These are phyloP conservation scores for Tetrao urogallus DNA, from an alignment of 2,113 vertebrate genomes.

Conservation along the genomic window DNA sequence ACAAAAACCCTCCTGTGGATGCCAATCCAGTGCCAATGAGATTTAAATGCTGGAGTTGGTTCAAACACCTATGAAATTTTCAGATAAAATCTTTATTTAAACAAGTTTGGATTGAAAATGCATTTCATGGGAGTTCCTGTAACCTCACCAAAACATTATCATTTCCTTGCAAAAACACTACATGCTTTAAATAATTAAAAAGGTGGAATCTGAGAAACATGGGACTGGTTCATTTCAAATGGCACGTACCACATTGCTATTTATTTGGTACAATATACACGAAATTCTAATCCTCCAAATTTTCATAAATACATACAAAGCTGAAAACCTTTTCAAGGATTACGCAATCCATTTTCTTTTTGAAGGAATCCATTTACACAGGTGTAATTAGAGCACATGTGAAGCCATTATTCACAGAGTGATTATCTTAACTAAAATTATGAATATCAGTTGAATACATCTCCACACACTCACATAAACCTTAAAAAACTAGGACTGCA, in stretches of 20 bases:
- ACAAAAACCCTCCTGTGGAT: constrained; percentile 28
- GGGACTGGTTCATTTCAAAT: neutral
- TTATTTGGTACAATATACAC: neutral
- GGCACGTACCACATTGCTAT: neutral
- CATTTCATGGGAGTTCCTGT: constrained; percentile 50
- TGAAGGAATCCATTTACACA: neutral
- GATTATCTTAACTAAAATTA: neutral
- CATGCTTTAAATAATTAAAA: constrained; percentile 3
- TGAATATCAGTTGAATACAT: neutral
- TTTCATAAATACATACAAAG: neutral
- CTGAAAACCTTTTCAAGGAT: neutral
- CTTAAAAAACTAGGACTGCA: neutral
- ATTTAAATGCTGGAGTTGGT: constrained; percentile 57
- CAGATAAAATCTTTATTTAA: constrained; percentile 61
- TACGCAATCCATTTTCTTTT: neutral
- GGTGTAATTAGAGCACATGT: neutral
- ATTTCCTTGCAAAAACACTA: constrained; percentile 44
- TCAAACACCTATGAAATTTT: constrained; percentile 63
- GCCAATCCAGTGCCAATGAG: constrained; percentile 34
- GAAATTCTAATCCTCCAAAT: neutral
- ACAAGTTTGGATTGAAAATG: constrained; percentile 42
- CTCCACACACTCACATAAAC: neutral
- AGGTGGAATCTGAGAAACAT: neutral
- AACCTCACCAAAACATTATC: constrained; percentile 42
- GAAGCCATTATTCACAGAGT: neutral